A percentile compares a stretch with the other conserved stretches of the same genome.
These are phyloP conservation scores for Tanypteryx hageni DNA, from an alignment of 2,888 invertebrate genomes.

Conservation along the genomic window DNA sequence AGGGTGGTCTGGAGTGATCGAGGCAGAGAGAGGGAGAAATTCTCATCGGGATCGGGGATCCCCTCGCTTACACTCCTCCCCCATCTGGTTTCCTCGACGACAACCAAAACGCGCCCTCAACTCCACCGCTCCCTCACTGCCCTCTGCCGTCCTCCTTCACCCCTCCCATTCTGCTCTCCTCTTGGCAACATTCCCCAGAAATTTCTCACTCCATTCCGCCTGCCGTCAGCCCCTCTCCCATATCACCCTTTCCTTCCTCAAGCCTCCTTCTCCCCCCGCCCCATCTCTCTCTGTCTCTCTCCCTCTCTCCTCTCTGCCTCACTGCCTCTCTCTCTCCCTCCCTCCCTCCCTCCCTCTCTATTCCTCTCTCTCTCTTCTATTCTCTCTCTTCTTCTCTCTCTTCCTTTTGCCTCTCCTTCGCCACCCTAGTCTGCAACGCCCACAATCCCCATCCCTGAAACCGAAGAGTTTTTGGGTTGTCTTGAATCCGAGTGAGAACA, in stretches of 20 bases:
- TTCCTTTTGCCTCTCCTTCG: no score
- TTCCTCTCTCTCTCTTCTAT: constrained; percentile 64
- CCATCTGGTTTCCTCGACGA: neutral
- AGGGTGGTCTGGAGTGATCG: neutral
- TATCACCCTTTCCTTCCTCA: no score
- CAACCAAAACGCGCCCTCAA: neutral
- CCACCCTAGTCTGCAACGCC: no score
- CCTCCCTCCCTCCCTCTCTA: no score
- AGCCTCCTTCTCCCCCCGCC: neutral
- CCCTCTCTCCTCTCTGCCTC: neutral
- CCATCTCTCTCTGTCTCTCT: neutral
- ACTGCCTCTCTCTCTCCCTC: neutral
- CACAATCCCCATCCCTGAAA: no score
- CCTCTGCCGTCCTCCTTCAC: neutral
- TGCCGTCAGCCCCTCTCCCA: neutral
- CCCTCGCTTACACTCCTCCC: neutral
- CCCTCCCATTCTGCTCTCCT: neutral
- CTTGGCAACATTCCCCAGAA: no score
- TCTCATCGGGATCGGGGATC: neutral
- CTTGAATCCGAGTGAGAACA: no score
- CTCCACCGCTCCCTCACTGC: neutral
- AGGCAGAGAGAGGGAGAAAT: neutral
- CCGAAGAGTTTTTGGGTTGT: no score
- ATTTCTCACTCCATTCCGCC: neutral
- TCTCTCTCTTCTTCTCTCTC: no score